Conservation (phyloP, 2,888 invertebrate genomes). For the Aphidoletes aphidimyza region DNA sequence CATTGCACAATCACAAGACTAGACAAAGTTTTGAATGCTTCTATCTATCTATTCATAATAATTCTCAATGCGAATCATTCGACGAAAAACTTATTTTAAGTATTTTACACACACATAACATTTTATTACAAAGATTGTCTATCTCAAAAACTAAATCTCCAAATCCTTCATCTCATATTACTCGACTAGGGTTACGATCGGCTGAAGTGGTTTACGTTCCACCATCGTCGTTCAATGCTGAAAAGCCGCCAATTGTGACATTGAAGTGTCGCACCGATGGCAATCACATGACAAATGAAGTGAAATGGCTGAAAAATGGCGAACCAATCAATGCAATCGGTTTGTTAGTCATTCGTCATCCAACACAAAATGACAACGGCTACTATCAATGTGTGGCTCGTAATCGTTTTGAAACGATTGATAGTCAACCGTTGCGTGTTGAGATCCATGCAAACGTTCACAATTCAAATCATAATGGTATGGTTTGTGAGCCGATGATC, state of each 20-base stretch:
- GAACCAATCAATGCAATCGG: slow-evolving; percentile 71
- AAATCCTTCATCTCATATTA: background rate
- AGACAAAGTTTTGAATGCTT: too few species aligned
- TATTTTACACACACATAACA: too few species aligned
- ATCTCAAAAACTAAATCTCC: too few species aligned
- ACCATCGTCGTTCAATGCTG: background rate
- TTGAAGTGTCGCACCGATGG: slow-evolving; percentile 62
- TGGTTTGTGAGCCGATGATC: slow-evolving; percentile 7
- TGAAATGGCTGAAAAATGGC: slow-evolving; percentile 70
- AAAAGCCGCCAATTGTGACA: background rate
- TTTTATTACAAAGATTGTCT: too few species aligned
- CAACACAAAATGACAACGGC: slow-evolving; percentile 71
- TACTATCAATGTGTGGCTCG: slow-evolving; percentile 78
- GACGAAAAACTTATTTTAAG: too few species aligned
- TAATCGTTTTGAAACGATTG: slow-evolving; percentile 73
- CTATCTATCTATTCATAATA: too few species aligned
- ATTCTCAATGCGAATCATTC: too few species aligned
- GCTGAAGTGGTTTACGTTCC: background rate
- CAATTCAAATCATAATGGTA: background rate
- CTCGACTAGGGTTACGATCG: background rate
- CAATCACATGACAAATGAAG: slow-evolving; percentile 60
- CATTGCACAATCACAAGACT: too few species aligned
- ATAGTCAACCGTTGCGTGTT: slow-evolving; percentile 61
- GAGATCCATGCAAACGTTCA: background rate
- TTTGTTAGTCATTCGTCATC: slow-evolving; percentile 63